Evolutionary conservation across 2,888 invertebrate species (phyloP), one percentile per base, ranked within the genome.

Genomic region (Erannis defoliaria): DNA sequence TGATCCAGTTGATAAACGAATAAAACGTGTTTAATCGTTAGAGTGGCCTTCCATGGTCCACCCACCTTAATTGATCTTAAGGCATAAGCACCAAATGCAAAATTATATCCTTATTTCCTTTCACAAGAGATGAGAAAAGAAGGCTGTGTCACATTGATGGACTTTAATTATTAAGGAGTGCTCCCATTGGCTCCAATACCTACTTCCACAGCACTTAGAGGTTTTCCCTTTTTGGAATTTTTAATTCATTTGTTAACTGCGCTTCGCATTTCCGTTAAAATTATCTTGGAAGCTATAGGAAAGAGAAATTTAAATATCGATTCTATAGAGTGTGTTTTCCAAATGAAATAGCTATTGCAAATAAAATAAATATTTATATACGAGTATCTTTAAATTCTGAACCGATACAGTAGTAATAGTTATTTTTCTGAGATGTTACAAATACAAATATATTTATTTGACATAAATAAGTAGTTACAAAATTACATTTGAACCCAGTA

Each of bases 151-250:
- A 73, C 71, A 70, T 73, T 76, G 78, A 81, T 80, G 80, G 78
- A 74, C 70, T 72, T 81, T 73, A 77, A 78, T 79, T 74, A 77
- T 78, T 80, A 74, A 81, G 71, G 63, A 74, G 75, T 64, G 70
- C 71, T 76, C 70, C 75, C 75, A 78, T 75, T 75, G 64, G 70
- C 71, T 76, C 69, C 75, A 76, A 78, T 75, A 72, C n/a, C n/a
- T n/a, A n/a, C 73, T 68, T 71, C 64, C 64, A 56, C 70, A 70
- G 74, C 72, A 74, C 77, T 81, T 76, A 70, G 68, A 64, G 64
- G 62, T 70, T 70, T 72, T 71, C 65, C 55, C 64, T 70, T 74
- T 76, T 74, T 76, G 37, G 61, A 62, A 51, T 73, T 67, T 70
- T 70, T 72, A 72, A 74, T 74, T 70, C 64, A 68, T 72, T 71